These are phyloP conservation scores for Phylloscopus trochilus DNA, from an alignment of 2,113 vertebrate species.

Conservation along the genomic window DNA sequence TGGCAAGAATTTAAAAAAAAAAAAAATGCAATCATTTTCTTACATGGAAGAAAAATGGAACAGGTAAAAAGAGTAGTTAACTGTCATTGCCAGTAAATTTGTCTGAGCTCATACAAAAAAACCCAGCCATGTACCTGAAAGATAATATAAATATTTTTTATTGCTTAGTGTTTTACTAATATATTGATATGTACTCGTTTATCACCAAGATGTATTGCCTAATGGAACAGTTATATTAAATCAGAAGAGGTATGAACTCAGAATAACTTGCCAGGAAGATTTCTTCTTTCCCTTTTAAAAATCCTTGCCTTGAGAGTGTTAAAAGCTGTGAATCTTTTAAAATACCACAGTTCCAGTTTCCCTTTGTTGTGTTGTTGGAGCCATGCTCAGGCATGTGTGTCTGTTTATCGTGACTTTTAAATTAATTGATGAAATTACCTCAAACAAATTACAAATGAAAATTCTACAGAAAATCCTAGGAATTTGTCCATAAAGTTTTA, in stretches of 20 bases:
- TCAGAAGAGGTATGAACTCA: not conserved
- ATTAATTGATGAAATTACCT: not conserved
- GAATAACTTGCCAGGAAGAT: not conserved
- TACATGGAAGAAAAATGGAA: not conserved
- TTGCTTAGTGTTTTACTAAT: not conserved
- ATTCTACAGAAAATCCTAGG: not conserved
- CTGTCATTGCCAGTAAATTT: not conserved
- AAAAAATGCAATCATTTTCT: not conserved
- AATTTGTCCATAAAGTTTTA: not conserved
- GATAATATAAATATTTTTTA: not conserved
- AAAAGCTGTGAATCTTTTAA: not conserved
- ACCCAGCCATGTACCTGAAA: fast-evolving
- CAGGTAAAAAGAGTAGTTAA: not conserved
- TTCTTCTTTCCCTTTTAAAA: not conserved
- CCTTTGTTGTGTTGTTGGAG: not conserved
- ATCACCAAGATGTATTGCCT: not conserved
- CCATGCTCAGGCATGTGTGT: not conserved
- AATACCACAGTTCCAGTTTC: not conserved
- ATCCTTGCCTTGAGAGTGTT: not conserved
- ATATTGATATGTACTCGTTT: not conserved
- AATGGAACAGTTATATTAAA: not conserved
- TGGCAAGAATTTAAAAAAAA: not conserved
- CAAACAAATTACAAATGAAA: not conserved
- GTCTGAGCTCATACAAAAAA: not conserved
- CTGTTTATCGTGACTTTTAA: not conserved